Conservation (phyloP, 2,888 invertebrate species). For the Pseudolycoriella hygida region DNA sequence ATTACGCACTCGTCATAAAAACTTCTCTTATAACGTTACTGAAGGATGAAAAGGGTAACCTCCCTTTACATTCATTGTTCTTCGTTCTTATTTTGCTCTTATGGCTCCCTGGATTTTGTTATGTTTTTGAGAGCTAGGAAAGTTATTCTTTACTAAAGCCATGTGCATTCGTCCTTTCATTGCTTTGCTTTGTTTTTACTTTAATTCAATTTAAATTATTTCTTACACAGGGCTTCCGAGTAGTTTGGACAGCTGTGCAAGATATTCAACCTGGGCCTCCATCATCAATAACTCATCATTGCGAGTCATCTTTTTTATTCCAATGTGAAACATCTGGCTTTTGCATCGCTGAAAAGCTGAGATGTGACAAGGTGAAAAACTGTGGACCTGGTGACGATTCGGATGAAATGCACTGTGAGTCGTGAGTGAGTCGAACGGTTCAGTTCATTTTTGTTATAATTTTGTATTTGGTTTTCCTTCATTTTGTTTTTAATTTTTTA, state of each 20-base stretch:
- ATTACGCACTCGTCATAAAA: too few relatives aligned
- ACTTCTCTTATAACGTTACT: too few relatives aligned
- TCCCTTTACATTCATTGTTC: too few relatives aligned
- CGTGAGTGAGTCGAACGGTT: constrained; percentile 35
- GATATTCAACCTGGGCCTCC: constrained; percentile 34
- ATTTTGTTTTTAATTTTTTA: background rate
- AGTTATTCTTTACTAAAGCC: too few relatives aligned
- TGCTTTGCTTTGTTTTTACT: too few relatives aligned
- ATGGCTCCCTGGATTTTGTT: too few relatives aligned
- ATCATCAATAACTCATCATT: constrained; percentile 26
- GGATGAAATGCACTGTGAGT: constrained; percentile 33
- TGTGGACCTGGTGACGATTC: constrained; percentile 40
- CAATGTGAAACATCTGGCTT: constrained; percentile 51
- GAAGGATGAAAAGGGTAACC: too few relatives aligned
- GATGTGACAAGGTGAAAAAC: constrained; percentile 64
- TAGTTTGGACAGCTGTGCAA: constrained; percentile 87
- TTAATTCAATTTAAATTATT: too few relatives aligned
- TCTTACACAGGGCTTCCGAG: constrained; percentile 56
- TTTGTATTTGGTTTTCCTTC: background rate
- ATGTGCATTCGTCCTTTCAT: too few relatives aligned
- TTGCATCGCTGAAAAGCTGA: constrained; percentile 61
- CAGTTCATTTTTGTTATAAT: constrained; percentile 27
- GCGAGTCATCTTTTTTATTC: constrained; percentile 46
- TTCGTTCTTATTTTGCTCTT: too few relatives aligned
- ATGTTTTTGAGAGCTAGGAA: too few relatives aligned